Conservation (phyloP, 2,888 invertebrate genomes). For the Andrena chrysosceles region DNA sequence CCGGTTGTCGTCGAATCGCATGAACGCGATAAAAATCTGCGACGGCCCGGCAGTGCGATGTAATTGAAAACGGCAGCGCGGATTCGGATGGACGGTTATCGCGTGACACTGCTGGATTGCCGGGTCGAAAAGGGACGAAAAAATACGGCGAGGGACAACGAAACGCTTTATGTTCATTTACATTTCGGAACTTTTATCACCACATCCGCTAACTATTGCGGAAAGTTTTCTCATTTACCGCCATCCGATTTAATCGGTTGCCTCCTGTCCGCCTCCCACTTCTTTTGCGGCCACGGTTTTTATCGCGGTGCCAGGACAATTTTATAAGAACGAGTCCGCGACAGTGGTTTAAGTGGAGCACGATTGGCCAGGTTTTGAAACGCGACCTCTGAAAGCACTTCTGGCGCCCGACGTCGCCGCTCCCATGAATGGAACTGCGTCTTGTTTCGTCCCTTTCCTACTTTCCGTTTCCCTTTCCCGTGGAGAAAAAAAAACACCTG, state of each 20-base stretch:
- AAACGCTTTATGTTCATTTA: conserved; percentile 56
- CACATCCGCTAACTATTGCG: conserved; percentile 31
- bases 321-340: conserved; percentile 30
- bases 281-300: conserved; percentile 2
- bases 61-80: conserved; percentile 52
- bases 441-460: background rate
- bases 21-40: conserved; percentile 44
- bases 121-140: too few relatives aligned
- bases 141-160: background rate
- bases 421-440: background rate
- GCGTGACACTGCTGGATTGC: conserved; percentile 15
- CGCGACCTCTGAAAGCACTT: background rate
- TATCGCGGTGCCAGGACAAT: conserved; percentile 7
- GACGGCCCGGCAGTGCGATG: conserved; percentile 24
- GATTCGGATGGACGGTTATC: conserved; percentile 45
- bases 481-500: too few relatives aligned
- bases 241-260: conserved; percentile 55
- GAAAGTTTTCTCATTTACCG: conserved; percentile 61
- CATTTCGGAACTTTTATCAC: conserved; percentile 54
- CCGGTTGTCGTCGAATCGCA: conserved; percentile 30
- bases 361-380: conserved; percentile 12
- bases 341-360: conserved; percentile 9
- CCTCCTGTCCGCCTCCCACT: conserved; percentile 3
- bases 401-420: background rate
- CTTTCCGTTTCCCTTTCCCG: background rate